Conservation (phyloP, 2,888 invertebrate genomes). For the Pristionchus entomophagus region DNA sequence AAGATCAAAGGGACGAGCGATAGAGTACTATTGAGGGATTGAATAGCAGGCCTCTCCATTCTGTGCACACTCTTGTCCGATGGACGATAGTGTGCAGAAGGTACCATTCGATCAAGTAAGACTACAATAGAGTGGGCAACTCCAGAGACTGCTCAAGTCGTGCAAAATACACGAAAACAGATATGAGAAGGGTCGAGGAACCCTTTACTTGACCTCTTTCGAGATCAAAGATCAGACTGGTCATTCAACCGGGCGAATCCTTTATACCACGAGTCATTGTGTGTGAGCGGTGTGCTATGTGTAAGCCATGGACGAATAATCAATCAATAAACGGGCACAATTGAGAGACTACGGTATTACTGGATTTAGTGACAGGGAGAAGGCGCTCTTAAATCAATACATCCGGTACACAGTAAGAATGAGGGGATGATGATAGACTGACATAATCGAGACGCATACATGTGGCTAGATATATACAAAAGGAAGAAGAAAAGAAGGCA, state of each 20-base stretch:
- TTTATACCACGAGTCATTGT: conserved; percentile 36
- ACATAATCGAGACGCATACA: not conserved
- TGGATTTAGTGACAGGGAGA: not conserved
- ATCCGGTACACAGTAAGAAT: not conserved
- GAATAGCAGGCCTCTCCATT: too few species aligned
- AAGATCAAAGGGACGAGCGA: not conserved
- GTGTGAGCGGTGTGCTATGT: not conserved
- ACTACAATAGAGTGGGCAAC: too few species aligned
- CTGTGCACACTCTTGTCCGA: too few species aligned
- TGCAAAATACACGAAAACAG: too few species aligned
- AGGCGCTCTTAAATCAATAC: not conserved
- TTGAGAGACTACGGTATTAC: not conserved
- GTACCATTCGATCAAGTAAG: too few species aligned
- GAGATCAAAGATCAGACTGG: not conserved
- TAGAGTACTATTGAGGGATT: too few species aligned
- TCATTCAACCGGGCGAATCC: conserved; percentile 1
- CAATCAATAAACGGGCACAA: not conserved
- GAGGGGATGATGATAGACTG: not conserved
- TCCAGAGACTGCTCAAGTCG: too few species aligned
- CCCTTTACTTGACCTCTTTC: not conserved
- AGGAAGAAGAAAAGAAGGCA: not conserved
- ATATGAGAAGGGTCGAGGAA: not conserved
- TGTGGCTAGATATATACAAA: conserved; percentile 33
- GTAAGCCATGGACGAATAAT: not conserved
- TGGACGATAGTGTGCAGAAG: too few species aligned